Conservation (phyloP, 1,140 invertebrate genomes). For the Diploscapter pachys region DNA sequence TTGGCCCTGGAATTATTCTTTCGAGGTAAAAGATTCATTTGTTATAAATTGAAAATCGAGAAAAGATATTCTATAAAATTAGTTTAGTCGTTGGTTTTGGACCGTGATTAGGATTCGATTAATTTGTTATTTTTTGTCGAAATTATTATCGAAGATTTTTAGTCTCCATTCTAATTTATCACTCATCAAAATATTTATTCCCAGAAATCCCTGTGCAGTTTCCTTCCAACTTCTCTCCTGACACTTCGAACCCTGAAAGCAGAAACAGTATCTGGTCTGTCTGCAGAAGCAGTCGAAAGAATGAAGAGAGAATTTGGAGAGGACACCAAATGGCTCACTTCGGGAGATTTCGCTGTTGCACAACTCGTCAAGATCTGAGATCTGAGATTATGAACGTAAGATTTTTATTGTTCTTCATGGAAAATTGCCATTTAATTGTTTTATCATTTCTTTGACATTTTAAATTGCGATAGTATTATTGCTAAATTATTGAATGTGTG, state of each 20-base stretch:
- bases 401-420: no score
- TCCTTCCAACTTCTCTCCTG: conserved; percentile 76
- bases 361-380: conserved; percentile 55
- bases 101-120: background rate
- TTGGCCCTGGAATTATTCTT: conserved; percentile 73
- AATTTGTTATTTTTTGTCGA: background rate
- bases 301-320: conserved; percentile 67
- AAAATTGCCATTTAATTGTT: no score
- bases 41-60: background rate
- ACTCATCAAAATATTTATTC: no score
- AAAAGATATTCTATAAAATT: conserved; percentile 8
- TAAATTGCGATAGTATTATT: no score
- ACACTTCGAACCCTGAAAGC: conserved; percentile 85
- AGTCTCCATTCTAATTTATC: conserved; percentile 6
- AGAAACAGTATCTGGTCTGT: conserved; percentile 76
- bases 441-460: no score
- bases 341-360: conserved; percentile 79
- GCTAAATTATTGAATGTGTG: no score
- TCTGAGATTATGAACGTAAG: background rate
- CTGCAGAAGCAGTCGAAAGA: conserved; percentile 59
- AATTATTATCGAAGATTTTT: conserved; percentile 6
- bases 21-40: conserved; percentile 58
- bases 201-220: conserved; percentile 71
- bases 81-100: background rate
- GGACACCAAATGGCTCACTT: conserved; percentile 77